These are phyloP conservation scores for Myopa testacea DNA, from an alignment of 2,888 invertebrate species.

Conservation along the genomic window DNA sequence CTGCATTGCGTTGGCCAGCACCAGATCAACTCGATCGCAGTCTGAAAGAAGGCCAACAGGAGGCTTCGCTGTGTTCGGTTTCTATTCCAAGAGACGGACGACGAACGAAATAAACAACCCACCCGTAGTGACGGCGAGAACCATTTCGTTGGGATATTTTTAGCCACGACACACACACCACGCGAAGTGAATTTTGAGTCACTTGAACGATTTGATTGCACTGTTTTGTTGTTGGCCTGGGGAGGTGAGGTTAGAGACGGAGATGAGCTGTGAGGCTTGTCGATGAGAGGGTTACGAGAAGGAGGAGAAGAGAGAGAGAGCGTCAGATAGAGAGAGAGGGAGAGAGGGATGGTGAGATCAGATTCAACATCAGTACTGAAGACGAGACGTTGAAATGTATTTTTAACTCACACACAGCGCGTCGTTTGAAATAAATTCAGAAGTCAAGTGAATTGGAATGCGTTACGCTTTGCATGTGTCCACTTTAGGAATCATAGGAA, in stretches of 20 bases:
- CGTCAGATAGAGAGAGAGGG: not conserved
- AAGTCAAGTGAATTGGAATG: slow-evolving; percentile 30
- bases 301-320: not conserved
- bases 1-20: not conserved
- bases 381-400: slow-evolving; percentile 13
- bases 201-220: too few relatives aligned
- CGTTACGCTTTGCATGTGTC: slow-evolving; percentile 34
- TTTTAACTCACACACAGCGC: slow-evolving; percentile 16
- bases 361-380: not conserved
- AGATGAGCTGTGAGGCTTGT: too few relatives aligned
- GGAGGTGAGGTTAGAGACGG: too few relatives aligned
- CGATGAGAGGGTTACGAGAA: too few relatives aligned
- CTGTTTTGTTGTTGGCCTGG: too few relatives aligned
- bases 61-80: not conserved
- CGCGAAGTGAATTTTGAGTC: not conserved
- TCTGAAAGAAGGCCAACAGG: not conserved
- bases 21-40: too few relatives aligned
- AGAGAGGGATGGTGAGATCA: not conserved
- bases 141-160: not conserved
- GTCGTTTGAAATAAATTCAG: slow-evolving; percentile 13
- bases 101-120: not conserved
- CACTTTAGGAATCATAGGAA: slow-evolving; percentile 16
- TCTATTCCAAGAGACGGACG: too few relatives aligned
- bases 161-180: not conserved
- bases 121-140: not conserved